Evolutionary conservation across 2,888 invertebrate genomes (phyloP).

Genomic region (Oscheius sp.): DNA sequence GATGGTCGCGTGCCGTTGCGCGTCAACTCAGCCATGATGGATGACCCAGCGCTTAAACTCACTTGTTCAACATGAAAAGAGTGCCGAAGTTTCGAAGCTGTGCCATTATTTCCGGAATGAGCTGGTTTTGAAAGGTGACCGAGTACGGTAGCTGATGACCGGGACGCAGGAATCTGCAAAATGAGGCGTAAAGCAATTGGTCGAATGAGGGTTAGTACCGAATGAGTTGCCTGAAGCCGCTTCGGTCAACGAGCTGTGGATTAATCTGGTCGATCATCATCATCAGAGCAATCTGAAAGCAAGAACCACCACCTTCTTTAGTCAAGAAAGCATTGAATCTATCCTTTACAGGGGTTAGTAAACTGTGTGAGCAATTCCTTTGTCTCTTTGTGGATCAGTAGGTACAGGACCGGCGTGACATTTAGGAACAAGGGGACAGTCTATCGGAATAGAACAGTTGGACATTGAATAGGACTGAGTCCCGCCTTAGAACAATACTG

Average conservation of each 20-base stretch:
- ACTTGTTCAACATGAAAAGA: slow-evolving; percentile 39
- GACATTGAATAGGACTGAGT: too few relatives aligned
- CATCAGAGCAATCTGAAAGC: slow-evolving; percentile 61
- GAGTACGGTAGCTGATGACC: slow-evolving; percentile 55
- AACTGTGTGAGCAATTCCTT: not conserved
- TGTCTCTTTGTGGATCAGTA: not conserved
- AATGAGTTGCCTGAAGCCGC: slow-evolving; percentile 58
- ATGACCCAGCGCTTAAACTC: slow-evolving; percentile 26
- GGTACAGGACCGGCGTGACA: not conserved
- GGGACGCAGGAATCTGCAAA: slow-evolving; percentile 52
- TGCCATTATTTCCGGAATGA: slow-evolving; percentile 45
- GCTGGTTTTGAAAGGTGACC: slow-evolving; percentile 49
- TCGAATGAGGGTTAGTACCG: slow-evolving; percentile 19
- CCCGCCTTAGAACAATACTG: too few relatives aligned
- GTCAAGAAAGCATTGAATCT: slow-evolving; percentile 10
- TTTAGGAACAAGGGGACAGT: too few relatives aligned
- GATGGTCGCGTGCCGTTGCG: slow-evolving; percentile 18
- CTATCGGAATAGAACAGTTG: too few relatives aligned
- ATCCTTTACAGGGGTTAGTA: too few relatives aligned
- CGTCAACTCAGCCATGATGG: slow-evolving; percentile 6
- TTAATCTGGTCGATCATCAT: slow-evolving; percentile 61
- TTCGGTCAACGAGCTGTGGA: slow-evolving; percentile 57
- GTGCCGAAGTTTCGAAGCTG: slow-evolving; percentile 37
- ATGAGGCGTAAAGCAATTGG: not conserved
- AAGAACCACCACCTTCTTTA: slow-evolving; percentile 10